Base-by-base conservation (phyloP, 2,113 vertebrate genomes). In the Platysternon megacephalum region DNA sequence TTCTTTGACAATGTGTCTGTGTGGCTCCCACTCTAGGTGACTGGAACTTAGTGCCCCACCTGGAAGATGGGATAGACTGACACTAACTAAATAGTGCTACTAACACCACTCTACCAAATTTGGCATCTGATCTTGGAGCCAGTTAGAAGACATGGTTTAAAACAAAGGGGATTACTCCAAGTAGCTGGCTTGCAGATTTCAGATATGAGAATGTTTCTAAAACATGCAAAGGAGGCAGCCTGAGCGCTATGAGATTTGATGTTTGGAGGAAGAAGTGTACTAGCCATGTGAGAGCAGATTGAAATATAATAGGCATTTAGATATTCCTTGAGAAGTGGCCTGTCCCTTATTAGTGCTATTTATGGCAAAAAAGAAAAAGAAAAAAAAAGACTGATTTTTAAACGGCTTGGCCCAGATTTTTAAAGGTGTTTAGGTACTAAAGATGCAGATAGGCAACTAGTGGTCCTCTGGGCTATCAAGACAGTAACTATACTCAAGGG, bases 161-260 rank as follows among this genome's bases (percentile, higher is more conserved):
- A 93, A 92, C 94, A 94, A 46, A 92, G 2, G 5, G 53, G 93
- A 96, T 94, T 96, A 94, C 58, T 85, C 76, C n/a, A 91, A 65
- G 35, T 95, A 93, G 84, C 94, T 91, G 91, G 82, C 55, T 72
- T 61, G 26, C 93, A 78, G 90, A 95, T 90, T 97, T 90, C 88
- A 93, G 35, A 94, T 78, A 51, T 55, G 90, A 89, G 68, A 93
- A 79, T 87, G 68, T 89, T 96, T 93, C 84, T 94, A 94, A 32
- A 12, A 68, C 51, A 90, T 58, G 94, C 93, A 93, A 72, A 95
- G 86, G 91, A 86, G 93, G 85, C 8, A 90, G 84, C 96, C 94
- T 97, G 93, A 94, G 83, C 58, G 12, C 26, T 58, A 58, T 58
- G 56, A 29, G 56, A 17, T 52, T 52, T 52, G 51, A 52, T 52